These are phyloP conservation scores for Hyposmocoma kahamanoa DNA, from an alignment of 1,140 invertebrate genomes.

Conservation along the genomic window DNA sequence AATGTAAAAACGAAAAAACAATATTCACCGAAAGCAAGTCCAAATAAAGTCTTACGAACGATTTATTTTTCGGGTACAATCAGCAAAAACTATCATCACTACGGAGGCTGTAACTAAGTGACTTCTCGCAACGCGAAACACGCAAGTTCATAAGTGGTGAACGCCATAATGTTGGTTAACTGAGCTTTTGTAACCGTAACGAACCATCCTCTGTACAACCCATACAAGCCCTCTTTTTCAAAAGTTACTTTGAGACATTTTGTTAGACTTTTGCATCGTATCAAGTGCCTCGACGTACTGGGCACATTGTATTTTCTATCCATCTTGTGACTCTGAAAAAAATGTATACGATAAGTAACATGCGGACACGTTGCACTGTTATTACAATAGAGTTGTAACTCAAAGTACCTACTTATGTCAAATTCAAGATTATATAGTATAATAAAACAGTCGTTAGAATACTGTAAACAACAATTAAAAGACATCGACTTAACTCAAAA, in stretches of 20 bases:
- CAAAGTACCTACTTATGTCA: too few species aligned
- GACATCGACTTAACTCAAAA: neutral
- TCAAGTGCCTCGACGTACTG: constrained; percentile 27
- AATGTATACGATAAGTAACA: too few species aligned
- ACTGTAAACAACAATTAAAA: neutral
- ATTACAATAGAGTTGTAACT: too few species aligned
- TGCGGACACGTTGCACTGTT: too few species aligned
- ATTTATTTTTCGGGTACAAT: too few species aligned
- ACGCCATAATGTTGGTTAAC: constrained; percentile 39
- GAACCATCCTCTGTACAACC: constrained; percentile 41
- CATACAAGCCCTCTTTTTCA: constrained; percentile 31
- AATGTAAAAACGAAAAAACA: too few species aligned
- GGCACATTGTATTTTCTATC: constrained; percentile 31
- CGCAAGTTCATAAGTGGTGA: constrained; percentile 51
- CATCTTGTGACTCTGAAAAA: constrained; percentile 41
- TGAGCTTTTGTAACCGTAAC: constrained; percentile 50
- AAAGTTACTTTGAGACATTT: constrained; percentile 31
- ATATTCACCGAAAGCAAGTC: too few species aligned
- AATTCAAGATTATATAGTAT: too few species aligned
- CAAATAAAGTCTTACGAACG: too few species aligned
- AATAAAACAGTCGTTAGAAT: too few species aligned
- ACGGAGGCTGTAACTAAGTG: too few species aligned
- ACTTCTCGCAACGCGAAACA: constrained; percentile 42
- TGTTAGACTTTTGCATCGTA: constrained; percentile 31
- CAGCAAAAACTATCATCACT: too few species aligned